Base-by-base conservation (phyloP, 2,113 vertebrate genomes). In the Microcebus ravelobensis region DNA sequence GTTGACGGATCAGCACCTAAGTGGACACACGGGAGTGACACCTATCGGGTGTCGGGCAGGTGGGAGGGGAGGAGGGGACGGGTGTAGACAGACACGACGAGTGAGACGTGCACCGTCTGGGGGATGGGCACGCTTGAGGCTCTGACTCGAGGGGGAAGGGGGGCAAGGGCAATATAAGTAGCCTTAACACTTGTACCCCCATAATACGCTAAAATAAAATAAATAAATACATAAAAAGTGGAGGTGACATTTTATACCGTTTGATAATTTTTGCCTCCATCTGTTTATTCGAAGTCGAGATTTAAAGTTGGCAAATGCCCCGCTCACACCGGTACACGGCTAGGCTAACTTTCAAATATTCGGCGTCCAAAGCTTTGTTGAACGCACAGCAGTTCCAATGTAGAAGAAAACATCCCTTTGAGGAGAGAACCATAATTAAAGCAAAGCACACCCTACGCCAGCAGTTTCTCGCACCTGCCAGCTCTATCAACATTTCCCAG, bases 241-340 rank as follows among this genome's bases (percentile, higher is more conserved):
- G 97, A 98, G 96, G 98, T 97, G 98, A 97, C 97, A 97, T 45
- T 98, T 97, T 97, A 92, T 96, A 94, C 59, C 39, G 5, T 97
- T 96, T 74, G 92, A 92, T 96, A 95, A 96, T 95, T 97, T 98
- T 92, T 82, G 61, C 84, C 87, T 97, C 95, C 94, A 96, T 97
- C 95, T 97, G 87, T 95, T 97, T 97, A 90, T 93, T 94, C 87
- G 94, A 45, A 96, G 80, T 90, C 94, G 94, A 97, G 87, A 97
- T 97, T 94, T 95, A 93, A 97, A 97, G 92, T 83, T 96, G 96
- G 96, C 76, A 96, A 97, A 97, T 8, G 67, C 88, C 90, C 34
- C 9, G 27, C 14, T 96, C 83, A 74, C 50, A n/a, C 83, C 74
- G 81, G 73, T 96, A 45, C 57, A 59, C 83, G 90, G 65, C 48